A percentile compares a stretch with the other conserved stretches of the same genome.
These are phyloP conservation scores for Varroa destructor DNA, from an alignment of 1,140 invertebrate species.

Conservation along the genomic window DNA sequence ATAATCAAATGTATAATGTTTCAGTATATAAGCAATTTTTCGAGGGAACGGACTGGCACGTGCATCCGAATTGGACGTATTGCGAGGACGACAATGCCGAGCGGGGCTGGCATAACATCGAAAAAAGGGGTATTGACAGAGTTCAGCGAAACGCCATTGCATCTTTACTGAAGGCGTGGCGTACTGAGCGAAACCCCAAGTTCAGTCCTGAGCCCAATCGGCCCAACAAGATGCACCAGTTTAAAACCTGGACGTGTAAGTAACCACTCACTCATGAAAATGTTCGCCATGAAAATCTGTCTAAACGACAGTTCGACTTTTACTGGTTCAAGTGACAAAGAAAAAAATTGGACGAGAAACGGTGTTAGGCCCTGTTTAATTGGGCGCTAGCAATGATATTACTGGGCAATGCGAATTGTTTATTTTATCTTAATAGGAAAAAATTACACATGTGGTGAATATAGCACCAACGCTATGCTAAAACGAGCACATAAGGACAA, in stretches of 20 bases:
- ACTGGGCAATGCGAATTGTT: too few species aligned
- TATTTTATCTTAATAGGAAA: too few species aligned
- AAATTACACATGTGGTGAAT: too few species aligned
- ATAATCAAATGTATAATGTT: not conserved
- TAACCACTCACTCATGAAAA: not conserved
- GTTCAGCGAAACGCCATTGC: constrained; percentile 11
- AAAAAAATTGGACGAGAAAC: too few species aligned
- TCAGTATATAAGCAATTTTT: constrained; percentile 16
- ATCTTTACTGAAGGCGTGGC: constrained; percentile 19
- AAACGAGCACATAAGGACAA: too few species aligned
- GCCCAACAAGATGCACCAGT: constrained; percentile 26
- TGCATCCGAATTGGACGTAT: constrained; percentile 31
- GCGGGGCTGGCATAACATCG: constrained; percentile 5
- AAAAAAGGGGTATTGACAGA: not conserved
- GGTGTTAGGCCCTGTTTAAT: too few species aligned
- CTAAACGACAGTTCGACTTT: not conserved
- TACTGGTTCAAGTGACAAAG: too few species aligned
- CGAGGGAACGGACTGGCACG: constrained; percentile 28
- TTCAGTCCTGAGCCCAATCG: constrained; percentile 11
- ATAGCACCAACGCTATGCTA: too few species aligned
- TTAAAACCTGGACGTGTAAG: constrained; percentile 25
- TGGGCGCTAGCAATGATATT: too few species aligned
- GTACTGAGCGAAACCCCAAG: constrained; percentile 16
- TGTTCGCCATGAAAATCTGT: not conserved
- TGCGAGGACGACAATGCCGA: constrained; percentile 28